Base-by-base conservation (phyloP, 2,888 invertebrate genomes). In the Clivina fossor region DNA sequence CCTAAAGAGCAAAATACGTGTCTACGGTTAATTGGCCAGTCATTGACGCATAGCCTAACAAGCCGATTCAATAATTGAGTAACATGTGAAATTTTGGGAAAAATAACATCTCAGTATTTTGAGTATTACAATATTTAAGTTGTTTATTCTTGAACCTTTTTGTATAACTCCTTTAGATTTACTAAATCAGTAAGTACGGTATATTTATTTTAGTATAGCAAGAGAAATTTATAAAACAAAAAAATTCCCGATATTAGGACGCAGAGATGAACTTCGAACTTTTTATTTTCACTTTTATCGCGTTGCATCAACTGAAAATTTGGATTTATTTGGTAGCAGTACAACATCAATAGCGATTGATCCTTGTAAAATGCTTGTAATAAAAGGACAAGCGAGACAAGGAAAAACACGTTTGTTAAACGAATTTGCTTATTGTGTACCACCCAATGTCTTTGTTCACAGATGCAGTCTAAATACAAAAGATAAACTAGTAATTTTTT, bases 361-460 rank as follows among this genome's bases (percentile, higher is more conserved):
- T 69, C 65, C 71, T 48, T n/a, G n/a, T 18, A 54, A 44, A 9
- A 64, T 65, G 61, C 58, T 75, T 15, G 51, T 73, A 40, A 67
- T 70, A 13, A 75, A 81, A 70, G 84, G 84, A 0, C 79, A 78
- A 28, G 73, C 76, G 1, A 71, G 79, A 38, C 77, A 81, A 38
- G 86, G 86, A 0, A 85, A 84, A 68, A 79, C 79, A 0, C 76
- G 84, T 50, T 66, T 85, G 7, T 62, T 84, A 15, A 78, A 82
- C 40, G 84, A 84, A 69, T 75, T 81, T 16, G 19, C 16, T 19
- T 28, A 18, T 38, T 30, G 16, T 19, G 15, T 11, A 35, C 11
- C 8, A 5, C 60, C 64, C 11, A 65, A 63, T 2, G 64, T 74
- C 13, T 70, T 71, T 0, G 65, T 69, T 13, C 69, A 72, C 55